These are phyloP conservation scores for Druon quercuslanigerum DNA, from an alignment of 1,140 invertebrate genomes.

Conservation along the genomic window DNA sequence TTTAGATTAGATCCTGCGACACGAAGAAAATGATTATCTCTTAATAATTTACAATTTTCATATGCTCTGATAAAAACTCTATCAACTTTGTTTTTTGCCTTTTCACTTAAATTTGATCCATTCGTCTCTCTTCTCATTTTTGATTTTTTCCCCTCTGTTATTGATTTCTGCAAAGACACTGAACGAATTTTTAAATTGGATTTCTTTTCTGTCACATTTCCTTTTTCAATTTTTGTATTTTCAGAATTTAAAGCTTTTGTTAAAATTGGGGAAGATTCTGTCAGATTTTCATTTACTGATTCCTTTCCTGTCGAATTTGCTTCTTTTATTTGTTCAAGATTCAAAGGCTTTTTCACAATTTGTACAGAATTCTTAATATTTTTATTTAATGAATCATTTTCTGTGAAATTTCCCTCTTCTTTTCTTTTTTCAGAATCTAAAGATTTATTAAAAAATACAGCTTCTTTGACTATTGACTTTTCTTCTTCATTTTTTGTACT, in stretches of 20 bases:
- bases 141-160: neutral
- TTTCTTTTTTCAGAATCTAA: no score
- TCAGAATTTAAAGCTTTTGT: neutral
- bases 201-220: neutral
- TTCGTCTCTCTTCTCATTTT: no score
- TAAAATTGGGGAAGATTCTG: neutral
- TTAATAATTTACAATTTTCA: neutral
- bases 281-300: no score
- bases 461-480: no score
- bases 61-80: neutral
- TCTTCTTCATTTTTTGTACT: no score
- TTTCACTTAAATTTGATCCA: neutral
- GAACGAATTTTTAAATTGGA: neutral
- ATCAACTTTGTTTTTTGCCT: neutral
- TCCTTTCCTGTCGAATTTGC: no score
- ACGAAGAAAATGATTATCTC: neutral
- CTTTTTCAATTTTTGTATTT: neutral
- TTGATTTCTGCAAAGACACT: neutral
- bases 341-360: no score
- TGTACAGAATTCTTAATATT: no score
- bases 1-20: neutral
- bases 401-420: no score
- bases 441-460: no score
- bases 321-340: no score
- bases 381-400: no score